Conservation (phyloP, 2,113 vertebrate genomes). For the Oreochromis aureus region DNA sequence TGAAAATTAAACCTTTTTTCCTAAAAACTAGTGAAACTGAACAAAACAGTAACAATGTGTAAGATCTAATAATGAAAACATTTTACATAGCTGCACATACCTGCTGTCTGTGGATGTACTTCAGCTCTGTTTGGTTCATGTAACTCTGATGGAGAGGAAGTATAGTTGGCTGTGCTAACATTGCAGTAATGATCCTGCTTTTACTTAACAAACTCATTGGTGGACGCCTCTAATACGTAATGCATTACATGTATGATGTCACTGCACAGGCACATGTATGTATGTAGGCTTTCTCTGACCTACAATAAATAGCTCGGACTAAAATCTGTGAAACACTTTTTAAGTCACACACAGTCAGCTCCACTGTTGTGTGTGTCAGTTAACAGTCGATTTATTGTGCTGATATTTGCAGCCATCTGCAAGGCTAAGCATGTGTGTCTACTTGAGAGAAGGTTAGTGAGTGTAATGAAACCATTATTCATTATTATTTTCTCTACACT, state of each 20-base stretch:
- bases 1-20: no score
- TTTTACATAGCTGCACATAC: neutral
- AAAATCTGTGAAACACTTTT: conserved; percentile 50
- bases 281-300: neutral
- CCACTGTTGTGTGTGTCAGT: conserved; percentile 52
- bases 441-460: conserved; percentile 49
- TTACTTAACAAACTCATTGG: neutral
- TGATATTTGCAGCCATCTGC: neutral
- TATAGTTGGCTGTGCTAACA: neutral
- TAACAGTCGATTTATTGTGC: conserved; percentile 64
- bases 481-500: conserved; percentile 60
- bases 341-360: conserved; percentile 55
- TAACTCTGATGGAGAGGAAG: neutral
- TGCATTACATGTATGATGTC: neutral
- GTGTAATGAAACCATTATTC: conserved; percentile 57
- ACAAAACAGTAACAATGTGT: no score
- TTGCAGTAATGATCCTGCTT: neutral
- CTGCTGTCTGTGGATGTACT: neutral
- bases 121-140: neutral
- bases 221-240: neutral
- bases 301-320: neutral
- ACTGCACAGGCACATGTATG: neutral
- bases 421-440: neutral
- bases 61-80: no score
- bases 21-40: no score